These are phyloP conservation scores for Pantherophis vulpinus DNA, from an alignment of 2,797 vertebrate genomes.

Conservation along the genomic window DNA sequence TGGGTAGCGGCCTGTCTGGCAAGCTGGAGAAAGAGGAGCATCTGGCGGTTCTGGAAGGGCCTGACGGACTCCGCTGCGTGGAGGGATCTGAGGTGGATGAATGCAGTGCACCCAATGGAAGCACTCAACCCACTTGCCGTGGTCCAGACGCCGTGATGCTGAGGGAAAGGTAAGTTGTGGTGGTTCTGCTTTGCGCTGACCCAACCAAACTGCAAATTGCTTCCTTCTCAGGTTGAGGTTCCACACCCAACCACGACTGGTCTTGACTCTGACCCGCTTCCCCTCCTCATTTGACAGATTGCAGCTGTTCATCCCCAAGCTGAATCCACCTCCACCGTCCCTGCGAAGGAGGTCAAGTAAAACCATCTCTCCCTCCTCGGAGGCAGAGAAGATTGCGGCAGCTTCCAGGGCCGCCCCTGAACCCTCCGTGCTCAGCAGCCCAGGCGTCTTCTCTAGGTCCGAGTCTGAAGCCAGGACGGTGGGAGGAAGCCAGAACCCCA, in stretches of 20 bases:
- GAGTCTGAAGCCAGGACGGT: conserved; percentile 71
- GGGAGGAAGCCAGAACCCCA: fast-evolving
- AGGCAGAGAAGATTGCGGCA: conserved; percentile 45
- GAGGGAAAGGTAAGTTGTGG: conserved; percentile 35
- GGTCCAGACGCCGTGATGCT: not conserved
- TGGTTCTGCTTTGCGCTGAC: not conserved
- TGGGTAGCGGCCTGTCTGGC: not conserved
- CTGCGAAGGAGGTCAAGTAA: conserved; percentile 80
- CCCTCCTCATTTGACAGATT: conserved; percentile 57
- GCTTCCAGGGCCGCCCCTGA: conserved; percentile 20
- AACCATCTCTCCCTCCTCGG: conserved; percentile 76
- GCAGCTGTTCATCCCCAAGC: conserved; percentile 78
- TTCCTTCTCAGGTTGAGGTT: not conserved
- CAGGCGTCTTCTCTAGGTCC: conserved; percentile 70
- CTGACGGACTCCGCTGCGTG: conserved; percentile 51
- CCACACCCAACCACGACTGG: not conserved
- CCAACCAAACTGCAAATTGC: fast-evolving
- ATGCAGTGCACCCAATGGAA: conserved; percentile 11
- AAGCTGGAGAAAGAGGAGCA: conserved; percentile 54
- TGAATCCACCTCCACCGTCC: conserved; percentile 78
- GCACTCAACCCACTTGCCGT: not conserved
- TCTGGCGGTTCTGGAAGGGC: conserved; percentile 54
- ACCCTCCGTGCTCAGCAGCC: conserved; percentile 73
- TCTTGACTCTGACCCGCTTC: not conserved
- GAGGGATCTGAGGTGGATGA: conserved; percentile 62